phyloP scores from a whole-genome alignment of 1,140 invertebrate species.

The Cyclina sinensis region DNA sequence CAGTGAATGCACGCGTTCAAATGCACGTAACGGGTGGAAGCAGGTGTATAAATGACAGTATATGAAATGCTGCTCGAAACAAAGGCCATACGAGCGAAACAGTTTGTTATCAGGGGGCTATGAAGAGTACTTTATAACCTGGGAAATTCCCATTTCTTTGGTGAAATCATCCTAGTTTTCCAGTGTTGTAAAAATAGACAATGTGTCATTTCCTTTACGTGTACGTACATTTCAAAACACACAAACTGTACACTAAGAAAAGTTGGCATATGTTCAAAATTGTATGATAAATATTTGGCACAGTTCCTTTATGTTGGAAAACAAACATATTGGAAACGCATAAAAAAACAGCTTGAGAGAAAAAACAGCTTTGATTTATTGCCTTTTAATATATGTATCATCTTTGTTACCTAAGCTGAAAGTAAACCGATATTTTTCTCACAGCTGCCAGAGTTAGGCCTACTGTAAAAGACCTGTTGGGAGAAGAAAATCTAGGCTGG shows the following conservation, averaged over 20 bases:
- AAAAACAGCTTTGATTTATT: slow-evolving; percentile 30
- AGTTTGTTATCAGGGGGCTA: not conserved
- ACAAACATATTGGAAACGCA: slow-evolving; percentile 16
- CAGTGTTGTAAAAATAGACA: slow-evolving; percentile 24
- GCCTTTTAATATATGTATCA: not conserved
- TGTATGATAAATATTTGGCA: slow-evolving; percentile 11
- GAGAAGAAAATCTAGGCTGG: no score
- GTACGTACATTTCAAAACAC: not conserved
- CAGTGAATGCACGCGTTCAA: not conserved
- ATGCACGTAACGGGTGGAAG: not conserved
- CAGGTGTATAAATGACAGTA: no score
- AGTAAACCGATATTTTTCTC: no score
- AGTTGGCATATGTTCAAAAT: slow-evolving; percentile 16
- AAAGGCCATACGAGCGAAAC: not conserved
- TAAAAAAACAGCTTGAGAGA: not conserved
- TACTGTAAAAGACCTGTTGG: no score
- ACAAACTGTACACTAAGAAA: not conserved
- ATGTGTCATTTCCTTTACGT: not conserved
- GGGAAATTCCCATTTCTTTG: slow-evolving; percentile 23
- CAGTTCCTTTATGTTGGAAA: slow-evolving; percentile 4
- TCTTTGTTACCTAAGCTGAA: not conserved
- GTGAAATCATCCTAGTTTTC: slow-evolving; percentile 23
- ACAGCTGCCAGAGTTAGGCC: no score
- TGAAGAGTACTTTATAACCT: not conserved
- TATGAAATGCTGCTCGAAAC: not conserved